These are phyloP conservation scores for Aptenodytes forsteri DNA, from an alignment of 2,113 vertebrate species.

Conservation along the genomic window DNA sequence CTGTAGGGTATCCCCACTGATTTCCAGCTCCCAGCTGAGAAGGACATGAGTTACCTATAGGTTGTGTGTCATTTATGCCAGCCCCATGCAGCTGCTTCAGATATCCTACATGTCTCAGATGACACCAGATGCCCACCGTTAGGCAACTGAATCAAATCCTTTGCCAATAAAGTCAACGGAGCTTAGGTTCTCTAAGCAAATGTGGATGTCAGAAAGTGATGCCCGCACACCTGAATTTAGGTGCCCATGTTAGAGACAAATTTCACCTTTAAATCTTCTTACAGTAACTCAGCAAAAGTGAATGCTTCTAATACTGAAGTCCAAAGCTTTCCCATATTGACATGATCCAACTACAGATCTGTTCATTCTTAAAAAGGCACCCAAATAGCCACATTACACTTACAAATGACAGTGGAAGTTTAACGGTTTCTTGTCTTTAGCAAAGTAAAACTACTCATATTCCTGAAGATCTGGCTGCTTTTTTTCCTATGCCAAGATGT, in stretches of 20 bases:
- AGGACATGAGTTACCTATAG: neutral
- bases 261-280: neutral
- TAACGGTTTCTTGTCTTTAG: neutral
- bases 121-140: neutral
- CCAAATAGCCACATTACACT: neutral
- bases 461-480: neutral
- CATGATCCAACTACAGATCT: neutral
- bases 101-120: neutral
- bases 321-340: neutral
- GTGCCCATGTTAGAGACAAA: neutral
- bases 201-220: neutral
- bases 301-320: neutral
- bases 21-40: neutral
- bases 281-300: neutral
- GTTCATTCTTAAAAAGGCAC: neutral
- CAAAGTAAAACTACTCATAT: neutral
- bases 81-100: neutral
- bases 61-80: neutral
- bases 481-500: neutral
- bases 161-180: neutral
- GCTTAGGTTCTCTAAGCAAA: neutral
- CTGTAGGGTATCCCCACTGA: neutral
- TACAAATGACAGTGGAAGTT: neutral
- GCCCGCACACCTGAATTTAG: neutral
- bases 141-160: neutral